Base-by-base conservation (phyloP, 2,888 invertebrate genomes). In the Zhuqinia jingwanae region DNA sequence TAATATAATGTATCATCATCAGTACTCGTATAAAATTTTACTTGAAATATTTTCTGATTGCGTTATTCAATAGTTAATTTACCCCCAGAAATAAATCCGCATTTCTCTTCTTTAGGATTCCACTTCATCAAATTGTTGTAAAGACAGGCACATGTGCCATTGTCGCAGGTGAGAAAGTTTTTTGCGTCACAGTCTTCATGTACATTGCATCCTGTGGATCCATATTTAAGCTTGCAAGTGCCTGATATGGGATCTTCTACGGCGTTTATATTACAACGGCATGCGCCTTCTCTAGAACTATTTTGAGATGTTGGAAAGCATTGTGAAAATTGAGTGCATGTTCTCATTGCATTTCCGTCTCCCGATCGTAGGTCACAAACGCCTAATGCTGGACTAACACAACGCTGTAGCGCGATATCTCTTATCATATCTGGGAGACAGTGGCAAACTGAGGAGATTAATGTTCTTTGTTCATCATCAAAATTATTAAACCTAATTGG, bases 141-240 rank as follows among this genome's bases (percentile, higher is more conserved):
- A 15, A 27, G 10, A 17, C 82, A 82, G 5, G 36, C 30, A 27
- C 87, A 87, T 68, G 68, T 81, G 27, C 27, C 13, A 13, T 58
- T 58, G 0, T 20, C 20, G n/a, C 56, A 56, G 56, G 56, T 81
- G 2, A 86, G 53, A 15, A 56, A 53, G 17, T 60, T 79, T 0
- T 27, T 2, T n/a, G 10, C n/a, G 22, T 86, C 68, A 50, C 86
- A 81, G 75, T 83, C 82, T n/a, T 15, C n/a, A 5, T 58, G 47
- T 2, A 17, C 36, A 36, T 36, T 25, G 30, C 81, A 81, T 22
- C 53, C 36, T 2, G 11, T 13, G 1, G 79, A 79, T 13, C 79
- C 79, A 50, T 65, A 42, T 3, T 15, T 27, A 15, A 79, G 79
- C 65, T 50, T 47, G n/a, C 79, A 79, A 10, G 63, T 30, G 0